Base-by-base conservation (phyloP, 2,113 vertebrate species). In the Meriones unguiculatus region DNA sequence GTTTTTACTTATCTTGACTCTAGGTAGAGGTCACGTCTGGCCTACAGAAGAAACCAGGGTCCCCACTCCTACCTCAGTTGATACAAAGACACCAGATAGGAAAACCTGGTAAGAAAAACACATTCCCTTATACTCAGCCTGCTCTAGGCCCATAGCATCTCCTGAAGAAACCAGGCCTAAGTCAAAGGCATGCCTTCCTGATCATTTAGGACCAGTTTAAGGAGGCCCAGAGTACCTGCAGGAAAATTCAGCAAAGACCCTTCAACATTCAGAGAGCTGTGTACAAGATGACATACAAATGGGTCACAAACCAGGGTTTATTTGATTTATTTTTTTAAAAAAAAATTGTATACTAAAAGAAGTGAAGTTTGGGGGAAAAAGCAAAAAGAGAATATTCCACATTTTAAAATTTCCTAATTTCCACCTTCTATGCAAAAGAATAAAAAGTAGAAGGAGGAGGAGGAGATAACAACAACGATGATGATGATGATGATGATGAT, bases 391-490 rank as follows among this genome's bases (percentile, higher is more conserved):
- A 17, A 95, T 59, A 93, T 30, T 84, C 57, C 76, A 7, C 10
- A 76, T 87, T 89, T 73, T 62, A 7, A 4, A 57, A 78, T 22
- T 22, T 69, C 46, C 32, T 41, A 2, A 78, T 88, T 84, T 76
- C 22, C 50, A 80, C 3, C 7, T 93, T 90, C 20, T 69, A 4
- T 77, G 13, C 77, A 52, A 80, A 54, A 78, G 6, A 22, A 30
- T 50, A 17, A 13, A 52, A 3, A 28, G 5, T 7, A 15, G 5
- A 14, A 72, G 2, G 7, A 14, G 15, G 2, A 17, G 32, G 32
- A 7, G 6, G 32, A 17, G 7, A 18, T 13, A 32, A 17, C 0
- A 2, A 13, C 4, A 5, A 32, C 1, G 5, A 30, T 9, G 28
- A 9, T 11, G 9, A 20, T 25, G 30, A 11, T 24, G 9, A 67